Evolutionary conservation across 2,888 invertebrate genomes (phyloP).

Genomic region (Eulithis prunata): DNA sequence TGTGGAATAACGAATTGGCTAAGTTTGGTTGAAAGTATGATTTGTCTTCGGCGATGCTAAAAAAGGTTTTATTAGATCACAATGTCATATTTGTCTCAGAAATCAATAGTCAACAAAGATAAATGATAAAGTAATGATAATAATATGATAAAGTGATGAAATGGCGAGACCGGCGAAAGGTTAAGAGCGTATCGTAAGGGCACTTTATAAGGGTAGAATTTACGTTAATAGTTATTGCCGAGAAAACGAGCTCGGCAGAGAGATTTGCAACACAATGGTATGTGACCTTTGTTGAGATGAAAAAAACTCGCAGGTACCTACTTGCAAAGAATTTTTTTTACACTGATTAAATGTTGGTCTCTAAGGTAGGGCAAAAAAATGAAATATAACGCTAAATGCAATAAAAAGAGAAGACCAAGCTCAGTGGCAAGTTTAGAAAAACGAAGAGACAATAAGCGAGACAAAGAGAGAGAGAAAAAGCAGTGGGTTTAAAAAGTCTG

Average conservation of each 20-base stretch:
- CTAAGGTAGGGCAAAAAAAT: too few relatives aligned
- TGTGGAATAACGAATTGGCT: too few relatives aligned
- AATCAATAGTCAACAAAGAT: constrained; percentile 28
- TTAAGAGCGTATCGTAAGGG: constrained; percentile 47
- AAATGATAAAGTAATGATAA: constrained; percentile 26
- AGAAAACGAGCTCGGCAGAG: constrained; percentile 19
- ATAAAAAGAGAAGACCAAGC: too few relatives aligned
- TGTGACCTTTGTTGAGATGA: constrained; percentile 14
- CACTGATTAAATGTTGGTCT: too few relatives aligned
- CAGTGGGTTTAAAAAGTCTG: too few relatives aligned
- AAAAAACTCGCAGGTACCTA: constrained; percentile 8
- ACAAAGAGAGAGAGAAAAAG: too few relatives aligned
- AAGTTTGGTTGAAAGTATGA: too few relatives aligned
- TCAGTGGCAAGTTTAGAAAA: too few relatives aligned
- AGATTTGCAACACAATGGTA: constrained; percentile 30
- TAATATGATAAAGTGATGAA: constrained; percentile 30
- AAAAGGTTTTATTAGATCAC: too few relatives aligned
- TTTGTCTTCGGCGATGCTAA: too few relatives aligned
- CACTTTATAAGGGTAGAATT: constrained; percentile 50
- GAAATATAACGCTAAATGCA: too few relatives aligned
- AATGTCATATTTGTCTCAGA: constrained; percentile 7
- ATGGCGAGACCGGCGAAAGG: constrained; percentile 34
- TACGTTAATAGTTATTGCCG: constrained; percentile 36
- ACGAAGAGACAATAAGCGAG: too few relatives aligned
- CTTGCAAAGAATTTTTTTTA: constrained; percentile 1